Percentiles rank a stretch among this genome's conserved stretches.
phyloP scores from a whole-genome alignment of 2,797 vertebrate species.

The Zenarchopterus dispar region DNA sequence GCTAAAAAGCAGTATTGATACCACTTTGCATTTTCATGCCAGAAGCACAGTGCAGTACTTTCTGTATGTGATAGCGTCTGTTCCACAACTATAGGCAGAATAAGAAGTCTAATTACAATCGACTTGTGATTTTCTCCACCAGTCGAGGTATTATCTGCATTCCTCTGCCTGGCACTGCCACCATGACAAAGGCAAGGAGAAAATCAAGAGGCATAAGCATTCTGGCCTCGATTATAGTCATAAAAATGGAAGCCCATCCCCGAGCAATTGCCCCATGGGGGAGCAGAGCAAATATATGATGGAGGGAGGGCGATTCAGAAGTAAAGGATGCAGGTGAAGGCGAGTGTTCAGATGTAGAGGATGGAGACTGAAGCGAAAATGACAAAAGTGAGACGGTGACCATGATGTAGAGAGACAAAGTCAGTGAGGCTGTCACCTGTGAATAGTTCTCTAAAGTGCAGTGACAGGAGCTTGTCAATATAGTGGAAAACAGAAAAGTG shows the following conservation, averaged over 20 bases:
- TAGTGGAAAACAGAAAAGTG: constrained; percentile 51
- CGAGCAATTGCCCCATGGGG: constrained; percentile 72
- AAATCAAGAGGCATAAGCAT: constrained; percentile 73
- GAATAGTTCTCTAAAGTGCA: constrained; percentile 53
- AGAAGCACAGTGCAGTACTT: constrained; percentile 47
- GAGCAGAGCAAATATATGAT: constrained; percentile 44
- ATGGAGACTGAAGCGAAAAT: constrained; percentile 37
- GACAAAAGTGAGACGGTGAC: constrained; percentile 50
- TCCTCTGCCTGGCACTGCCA: constrained; percentile 48
- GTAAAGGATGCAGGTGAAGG: constrained; percentile 70
- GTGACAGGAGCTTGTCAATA: constrained; percentile 59
- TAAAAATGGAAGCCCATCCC: constrained; percentile 77
- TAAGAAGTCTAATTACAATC: constrained; percentile 75
- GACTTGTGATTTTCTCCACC: constrained; percentile 72
- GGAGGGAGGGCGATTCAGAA: constrained; percentile 44
- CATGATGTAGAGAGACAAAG: constrained; percentile 52
- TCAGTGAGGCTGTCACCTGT: constrained; percentile 63
- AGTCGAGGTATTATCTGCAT: constrained; percentile 67
- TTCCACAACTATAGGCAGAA: constrained; percentile 63
- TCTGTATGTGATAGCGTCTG: constrained; percentile 41
- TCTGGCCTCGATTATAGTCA: constrained; percentile 78
- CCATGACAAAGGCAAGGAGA: constrained; percentile 72
- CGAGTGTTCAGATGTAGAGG: constrained; percentile 53
- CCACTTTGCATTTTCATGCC: constrained; percentile 34
- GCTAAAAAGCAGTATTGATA: constrained; percentile 37